Percentiles rank a stretch among this genome's conserved stretches.
These are phyloP conservation scores for Xylocopa sonorina DNA, from an alignment of 1,140 invertebrate genomes.

Conservation along the genomic window DNA sequence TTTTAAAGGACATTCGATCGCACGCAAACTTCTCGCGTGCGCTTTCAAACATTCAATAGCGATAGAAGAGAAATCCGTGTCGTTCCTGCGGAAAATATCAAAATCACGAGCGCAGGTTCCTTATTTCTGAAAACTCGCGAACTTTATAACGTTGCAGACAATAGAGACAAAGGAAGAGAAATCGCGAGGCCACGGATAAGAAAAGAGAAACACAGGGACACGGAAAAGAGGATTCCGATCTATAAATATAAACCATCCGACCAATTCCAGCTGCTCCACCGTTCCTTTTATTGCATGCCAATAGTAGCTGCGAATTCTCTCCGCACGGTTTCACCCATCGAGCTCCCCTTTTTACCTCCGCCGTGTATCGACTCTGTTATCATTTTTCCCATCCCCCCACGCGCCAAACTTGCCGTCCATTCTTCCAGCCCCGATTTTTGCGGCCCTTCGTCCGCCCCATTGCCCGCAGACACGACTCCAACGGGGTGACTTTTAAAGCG, in stretches of 20 bases:
- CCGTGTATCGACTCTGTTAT: slow-evolving; percentile 54
- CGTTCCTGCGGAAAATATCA: no score
- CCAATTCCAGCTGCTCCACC: slow-evolving; percentile 55
- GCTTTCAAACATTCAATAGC: no score
- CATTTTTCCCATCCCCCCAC: slow-evolving; percentile 19
- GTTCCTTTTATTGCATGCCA: slow-evolving; percentile 63
- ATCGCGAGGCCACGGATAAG: no score
- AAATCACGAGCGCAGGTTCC: no score
- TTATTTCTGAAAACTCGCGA: background rate
- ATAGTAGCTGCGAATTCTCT: slow-evolving; percentile 56
- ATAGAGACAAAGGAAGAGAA: background rate
- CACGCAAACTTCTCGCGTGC: no score
- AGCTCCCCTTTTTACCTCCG: slow-evolving; percentile 21
- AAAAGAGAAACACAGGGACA: background rate
- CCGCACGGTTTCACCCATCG: slow-evolving; percentile 36
- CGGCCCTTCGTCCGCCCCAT: background rate
- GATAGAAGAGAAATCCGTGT: no score
- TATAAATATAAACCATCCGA: slow-evolving; percentile 68
- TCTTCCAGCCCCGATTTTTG: background rate
- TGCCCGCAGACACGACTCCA: background rate
- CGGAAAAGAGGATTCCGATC: slow-evolving; percentile 58
- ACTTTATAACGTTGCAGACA: background rate
- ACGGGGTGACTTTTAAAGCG: slow-evolving; percentile 10
- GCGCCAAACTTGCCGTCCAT: background rate
- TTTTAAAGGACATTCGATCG: no score